phyloP scores from a whole-genome alignment of 2,888 invertebrate species.

The Pristionchus mayeri region DNA sequence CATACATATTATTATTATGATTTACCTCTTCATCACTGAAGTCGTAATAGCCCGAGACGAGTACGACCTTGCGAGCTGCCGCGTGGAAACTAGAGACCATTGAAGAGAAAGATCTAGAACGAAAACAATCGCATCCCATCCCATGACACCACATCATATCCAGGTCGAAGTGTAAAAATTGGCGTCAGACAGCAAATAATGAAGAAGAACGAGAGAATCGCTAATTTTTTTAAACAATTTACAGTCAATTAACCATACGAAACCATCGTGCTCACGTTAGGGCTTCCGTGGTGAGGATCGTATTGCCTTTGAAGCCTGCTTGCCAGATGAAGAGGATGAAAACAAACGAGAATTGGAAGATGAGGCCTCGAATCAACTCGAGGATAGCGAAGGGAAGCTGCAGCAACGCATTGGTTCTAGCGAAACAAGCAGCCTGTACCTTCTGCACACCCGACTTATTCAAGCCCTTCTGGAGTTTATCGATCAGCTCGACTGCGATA shows the following conservation, averaged over 20 bases:
- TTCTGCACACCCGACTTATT: neutral
- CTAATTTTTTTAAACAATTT: too few species aligned
- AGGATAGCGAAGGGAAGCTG: neutral
- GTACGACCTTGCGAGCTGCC: neutral
- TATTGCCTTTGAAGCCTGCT: neutral
- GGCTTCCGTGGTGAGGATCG: neutral
- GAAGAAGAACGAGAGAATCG: too few species aligned
- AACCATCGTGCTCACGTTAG: neutral
- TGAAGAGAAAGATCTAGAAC: neutral
- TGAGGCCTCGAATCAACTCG: neutral
- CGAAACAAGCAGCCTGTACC: neutral
- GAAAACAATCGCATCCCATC: too few species aligned
- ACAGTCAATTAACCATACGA: too few species aligned
- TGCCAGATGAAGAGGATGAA: slow-evolving; percentile 20
- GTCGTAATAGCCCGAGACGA: slow-evolving; percentile 7
- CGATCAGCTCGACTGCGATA: neutral
- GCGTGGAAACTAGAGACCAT: neutral
- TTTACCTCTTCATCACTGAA: neutral
- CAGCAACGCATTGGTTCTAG: neutral
- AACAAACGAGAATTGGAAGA: neutral
- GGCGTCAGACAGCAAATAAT: neutral
- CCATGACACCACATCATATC: too few species aligned
- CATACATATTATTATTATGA: too few species aligned
- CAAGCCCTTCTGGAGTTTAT: neutral
- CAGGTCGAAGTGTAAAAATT: too few species aligned